Percentiles rank a stretch among this genome's conserved stretches.
These are phyloP conservation scores for Beris morrisii DNA, from an alignment of 2,888 invertebrate species.

Conservation along the genomic window DNA sequence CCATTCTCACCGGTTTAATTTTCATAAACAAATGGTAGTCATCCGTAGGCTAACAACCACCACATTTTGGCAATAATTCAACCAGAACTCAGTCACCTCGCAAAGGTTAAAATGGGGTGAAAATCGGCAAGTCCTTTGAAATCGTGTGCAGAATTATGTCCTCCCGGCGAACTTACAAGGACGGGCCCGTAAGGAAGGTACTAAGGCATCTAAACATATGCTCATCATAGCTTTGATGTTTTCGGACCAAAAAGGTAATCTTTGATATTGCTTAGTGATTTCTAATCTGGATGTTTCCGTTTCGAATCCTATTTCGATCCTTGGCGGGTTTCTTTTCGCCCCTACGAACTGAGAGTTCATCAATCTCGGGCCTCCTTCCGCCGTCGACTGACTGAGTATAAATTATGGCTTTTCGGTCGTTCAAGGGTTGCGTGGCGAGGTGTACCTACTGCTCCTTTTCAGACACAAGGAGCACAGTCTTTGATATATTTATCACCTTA, in stretches of 20 bases:
- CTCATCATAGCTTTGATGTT: too few species aligned
- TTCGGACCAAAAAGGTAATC: constrained; percentile 3
- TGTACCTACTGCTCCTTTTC: too few species aligned
- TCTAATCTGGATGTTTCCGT: neutral
- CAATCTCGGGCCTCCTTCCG: constrained; percentile 18
- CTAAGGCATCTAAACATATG: too few species aligned
- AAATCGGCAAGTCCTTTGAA: neutral
- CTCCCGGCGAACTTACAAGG: too few species aligned
- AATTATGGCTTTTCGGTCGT: constrained; percentile 16
- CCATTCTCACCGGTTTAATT: neutral
- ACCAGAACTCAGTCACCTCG: neutral
- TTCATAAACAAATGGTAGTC: constrained; percentile 5
- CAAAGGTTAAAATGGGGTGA: neutral
- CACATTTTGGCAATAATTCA: constrained; percentile 7
- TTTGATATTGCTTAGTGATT: constrained; percentile 12
- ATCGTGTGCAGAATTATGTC: too few species aligned
- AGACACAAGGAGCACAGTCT: neutral
- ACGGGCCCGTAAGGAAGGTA: too few species aligned
- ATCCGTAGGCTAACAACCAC: neutral
- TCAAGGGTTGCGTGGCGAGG: too few species aligned
- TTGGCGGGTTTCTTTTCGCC: neutral
- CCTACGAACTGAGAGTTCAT: constrained; percentile 5
- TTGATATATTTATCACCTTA: constrained; percentile 40
- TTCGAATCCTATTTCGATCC: neutral
- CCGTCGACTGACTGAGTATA: constrained; percentile 11